Conservation (phyloP, 2,113 vertebrate genomes). For the Etheostoma cragini region DNA sequence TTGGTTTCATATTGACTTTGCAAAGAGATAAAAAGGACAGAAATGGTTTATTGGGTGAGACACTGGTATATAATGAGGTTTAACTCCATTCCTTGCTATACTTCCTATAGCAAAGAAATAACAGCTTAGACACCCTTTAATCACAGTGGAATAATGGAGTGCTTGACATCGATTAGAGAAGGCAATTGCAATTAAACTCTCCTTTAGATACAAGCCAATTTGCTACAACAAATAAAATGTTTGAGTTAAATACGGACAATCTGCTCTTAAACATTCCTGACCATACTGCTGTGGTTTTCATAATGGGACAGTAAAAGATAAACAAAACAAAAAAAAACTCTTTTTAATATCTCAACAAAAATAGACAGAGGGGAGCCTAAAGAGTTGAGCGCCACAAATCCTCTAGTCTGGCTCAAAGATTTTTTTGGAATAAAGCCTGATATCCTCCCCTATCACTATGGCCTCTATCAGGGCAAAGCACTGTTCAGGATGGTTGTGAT, state of each 20-base stretch:
- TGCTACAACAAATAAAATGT: not conserved
- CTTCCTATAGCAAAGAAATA: not conserved
- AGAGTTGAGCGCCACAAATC: not conserved
- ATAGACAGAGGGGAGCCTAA: not conserved
- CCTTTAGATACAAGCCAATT: not conserved
- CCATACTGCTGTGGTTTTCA: not conserved
- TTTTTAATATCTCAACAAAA: not conserved
- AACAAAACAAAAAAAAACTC: not conserved
- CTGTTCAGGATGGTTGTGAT: too few relatives aligned
- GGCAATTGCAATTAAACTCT: not conserved
- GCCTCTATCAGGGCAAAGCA: too few relatives aligned
- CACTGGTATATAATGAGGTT: not conserved
- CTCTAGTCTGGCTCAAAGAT: too few relatives aligned
- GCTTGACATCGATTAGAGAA: constrained; percentile 21
- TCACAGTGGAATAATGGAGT: not conserved
- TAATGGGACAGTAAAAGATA: not conserved
- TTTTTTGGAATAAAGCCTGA: too few relatives aligned
- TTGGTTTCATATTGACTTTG: not conserved
- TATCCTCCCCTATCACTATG: too few relatives aligned
- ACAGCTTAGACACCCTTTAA: not conserved
- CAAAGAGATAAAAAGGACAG: not conserved
- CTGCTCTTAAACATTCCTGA: not conserved
- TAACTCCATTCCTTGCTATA: not conserved
- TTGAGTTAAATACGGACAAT: not conserved
- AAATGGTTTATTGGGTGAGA: not conserved